These are phyloP conservation scores for Sebastes diaconus DNA, from an alignment of 2,797 vertebrate genomes.

Conservation along the genomic window DNA sequence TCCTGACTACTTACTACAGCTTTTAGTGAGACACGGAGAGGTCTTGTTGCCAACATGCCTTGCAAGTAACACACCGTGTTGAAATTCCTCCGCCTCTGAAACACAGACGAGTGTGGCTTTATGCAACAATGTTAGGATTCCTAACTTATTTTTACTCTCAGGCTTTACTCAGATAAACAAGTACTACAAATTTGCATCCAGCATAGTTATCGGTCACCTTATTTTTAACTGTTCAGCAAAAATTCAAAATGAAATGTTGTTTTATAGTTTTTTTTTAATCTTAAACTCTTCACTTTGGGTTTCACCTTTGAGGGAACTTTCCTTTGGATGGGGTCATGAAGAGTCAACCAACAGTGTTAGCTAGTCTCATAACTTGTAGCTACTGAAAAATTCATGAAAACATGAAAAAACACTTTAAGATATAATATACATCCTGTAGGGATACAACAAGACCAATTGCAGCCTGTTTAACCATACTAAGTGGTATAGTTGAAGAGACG, in stretches of 20 bases:
- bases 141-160: background rate
- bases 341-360: background rate
- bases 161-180: background rate
- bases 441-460: background rate
- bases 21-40: slow-evolving; percentile 14
- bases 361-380: background rate
- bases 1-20: background rate
- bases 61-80: slow-evolving; percentile 59
- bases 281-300: background rate
- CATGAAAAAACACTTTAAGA: background rate
- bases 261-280: background rate
- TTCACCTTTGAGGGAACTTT: background rate
- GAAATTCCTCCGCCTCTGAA: slow-evolving; percentile 65
- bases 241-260: background rate
- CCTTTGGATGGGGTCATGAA: background rate
- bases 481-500: background rate
- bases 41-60: slow-evolving; percentile 39
- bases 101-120: slow-evolving; percentile 20
- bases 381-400: background rate
- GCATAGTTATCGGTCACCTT: background rate
- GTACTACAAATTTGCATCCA: background rate
- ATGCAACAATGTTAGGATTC: slow-evolving; percentile 16
- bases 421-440: background rate
- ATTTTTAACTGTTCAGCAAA: background rate
- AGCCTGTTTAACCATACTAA: background rate